Conservation (phyloP, 2,888 invertebrate genomes). For the Coleophora flavipennella region DNA sequence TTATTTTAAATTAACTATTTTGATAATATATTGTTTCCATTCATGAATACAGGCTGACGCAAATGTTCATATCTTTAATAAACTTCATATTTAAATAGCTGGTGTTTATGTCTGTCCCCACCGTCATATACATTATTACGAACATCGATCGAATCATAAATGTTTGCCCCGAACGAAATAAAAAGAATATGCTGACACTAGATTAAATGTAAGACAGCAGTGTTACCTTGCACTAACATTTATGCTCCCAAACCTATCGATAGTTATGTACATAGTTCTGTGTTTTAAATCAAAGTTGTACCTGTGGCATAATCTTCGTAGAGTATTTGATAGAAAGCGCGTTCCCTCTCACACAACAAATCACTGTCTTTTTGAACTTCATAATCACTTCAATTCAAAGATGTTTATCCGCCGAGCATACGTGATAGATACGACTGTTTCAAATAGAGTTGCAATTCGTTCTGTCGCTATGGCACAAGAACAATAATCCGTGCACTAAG, state of each 20-base stretch:
- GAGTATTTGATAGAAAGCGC: slow-evolving; percentile 44
- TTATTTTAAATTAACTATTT: too few relatives aligned
- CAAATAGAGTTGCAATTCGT: slow-evolving; percentile 30
- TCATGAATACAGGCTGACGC: slow-evolving; percentile 32
- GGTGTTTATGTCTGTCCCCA: slow-evolving; percentile 22
- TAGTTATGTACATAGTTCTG: too few relatives aligned
- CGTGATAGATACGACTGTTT: slow-evolving; percentile 42
- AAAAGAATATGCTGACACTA: too few relatives aligned
- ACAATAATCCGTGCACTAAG: slow-evolving; percentile 37
- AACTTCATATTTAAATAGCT: slow-evolving; percentile 38
- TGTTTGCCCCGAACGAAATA: too few relatives aligned
- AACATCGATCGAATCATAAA: too few relatives aligned
- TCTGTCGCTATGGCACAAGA: slow-evolving; percentile 45
- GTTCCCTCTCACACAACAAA: slow-evolving; percentile 53
- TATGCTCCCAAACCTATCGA: too few relatives aligned
- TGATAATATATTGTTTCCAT: too few relatives aligned
- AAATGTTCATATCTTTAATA: slow-evolving; percentile 13
- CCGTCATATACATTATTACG: slow-evolving; percentile 8
- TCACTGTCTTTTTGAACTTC: slow-evolving; percentile 61
- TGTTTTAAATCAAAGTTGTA: slow-evolving; percentile 10
- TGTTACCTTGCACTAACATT: too few relatives aligned
- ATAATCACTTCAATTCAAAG: slow-evolving; percentile 22
- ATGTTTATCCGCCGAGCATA: slow-evolving; percentile 19
- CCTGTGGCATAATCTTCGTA: slow-evolving; percentile 30
- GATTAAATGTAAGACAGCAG: too few relatives aligned